These are phyloP conservation scores for Pyrrhia umbra DNA, from an alignment of 2,888 invertebrate genomes.

Conservation along the genomic window DNA sequence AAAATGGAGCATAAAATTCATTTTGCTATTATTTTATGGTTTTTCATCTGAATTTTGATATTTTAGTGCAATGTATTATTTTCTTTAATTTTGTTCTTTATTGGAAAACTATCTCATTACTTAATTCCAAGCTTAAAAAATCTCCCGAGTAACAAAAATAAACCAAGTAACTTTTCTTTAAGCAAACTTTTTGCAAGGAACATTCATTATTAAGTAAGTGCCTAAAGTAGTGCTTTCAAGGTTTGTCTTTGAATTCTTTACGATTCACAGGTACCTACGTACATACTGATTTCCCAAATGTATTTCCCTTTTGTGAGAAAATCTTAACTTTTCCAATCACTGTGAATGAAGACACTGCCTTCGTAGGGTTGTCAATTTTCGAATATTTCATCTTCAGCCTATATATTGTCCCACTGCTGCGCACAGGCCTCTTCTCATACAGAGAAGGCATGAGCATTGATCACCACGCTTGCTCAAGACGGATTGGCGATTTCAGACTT, in stretches of 20 bases:
- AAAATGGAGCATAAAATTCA: too few relatives aligned
- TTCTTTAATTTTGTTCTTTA: neutral
- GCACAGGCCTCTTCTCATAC: too few relatives aligned
- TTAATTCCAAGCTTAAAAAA: conserved; percentile 7
- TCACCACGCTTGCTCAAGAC: too few relatives aligned
- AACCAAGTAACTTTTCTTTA: conserved; percentile 16
- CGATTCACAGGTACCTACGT: conserved; percentile 24
- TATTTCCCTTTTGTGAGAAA: conserved; percentile 52
- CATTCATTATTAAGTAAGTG: conserved; percentile 49
- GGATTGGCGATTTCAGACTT: too few relatives aligned
- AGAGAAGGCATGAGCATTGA: too few relatives aligned
- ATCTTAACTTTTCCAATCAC: conserved; percentile 70
- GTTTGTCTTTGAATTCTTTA: conserved; percentile 55
- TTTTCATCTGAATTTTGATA: too few relatives aligned
- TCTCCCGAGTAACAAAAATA: neutral
- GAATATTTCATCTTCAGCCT: neutral
- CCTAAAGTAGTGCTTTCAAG: conserved; percentile 16
- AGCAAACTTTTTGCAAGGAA: conserved; percentile 27
- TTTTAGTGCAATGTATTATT: too few relatives aligned
- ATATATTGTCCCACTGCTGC: too few relatives aligned
- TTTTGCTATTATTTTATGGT: too few relatives aligned
- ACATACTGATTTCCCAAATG: conserved; percentile 55
- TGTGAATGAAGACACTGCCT: conserved; percentile 58
- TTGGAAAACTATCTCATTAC: conserved; percentile 10
- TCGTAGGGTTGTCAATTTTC: conserved; percentile 35